These are phyloP conservation scores for Ataeniobius toweri DNA, from an alignment of 2,797 vertebrate genomes.

Conservation along the genomic window DNA sequence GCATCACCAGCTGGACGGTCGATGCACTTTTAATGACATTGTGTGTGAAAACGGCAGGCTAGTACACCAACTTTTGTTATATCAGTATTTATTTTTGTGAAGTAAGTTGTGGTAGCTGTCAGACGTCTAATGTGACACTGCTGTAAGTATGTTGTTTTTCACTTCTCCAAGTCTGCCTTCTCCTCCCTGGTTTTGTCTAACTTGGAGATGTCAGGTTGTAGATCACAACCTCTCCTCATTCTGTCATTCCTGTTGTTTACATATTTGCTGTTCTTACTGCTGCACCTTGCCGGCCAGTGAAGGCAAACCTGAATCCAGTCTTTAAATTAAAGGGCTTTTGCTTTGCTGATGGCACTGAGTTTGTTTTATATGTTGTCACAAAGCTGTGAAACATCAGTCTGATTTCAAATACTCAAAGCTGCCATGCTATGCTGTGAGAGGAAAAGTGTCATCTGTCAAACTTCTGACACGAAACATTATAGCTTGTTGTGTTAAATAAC, in stretches of 20 bases:
- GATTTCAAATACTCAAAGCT: not conserved
- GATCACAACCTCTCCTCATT: not conserved
- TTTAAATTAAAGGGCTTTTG: not conserved
- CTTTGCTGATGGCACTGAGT: not conserved
- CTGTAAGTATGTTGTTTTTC: not conserved
- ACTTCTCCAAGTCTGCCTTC: not conserved
- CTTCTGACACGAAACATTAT: not conserved
- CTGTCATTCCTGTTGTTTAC: not conserved
- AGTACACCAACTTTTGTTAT: not conserved
- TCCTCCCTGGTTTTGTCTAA: not conserved
- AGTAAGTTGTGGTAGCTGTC: not conserved
- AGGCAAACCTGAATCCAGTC: not conserved
- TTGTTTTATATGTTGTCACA: not conserved
- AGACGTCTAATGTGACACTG: not conserved
- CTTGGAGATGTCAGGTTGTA: too few species aligned
- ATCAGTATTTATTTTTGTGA: not conserved
- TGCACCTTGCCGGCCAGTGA: not conserved
- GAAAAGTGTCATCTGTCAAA: not conserved
- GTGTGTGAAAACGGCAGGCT: not conserved
- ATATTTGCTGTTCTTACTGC: not conserved
- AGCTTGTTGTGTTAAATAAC: slow-evolving; percentile 1
- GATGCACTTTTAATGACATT: slow-evolving; percentile 37
- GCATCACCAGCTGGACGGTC: slow-evolving; percentile 16
- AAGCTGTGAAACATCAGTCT: not conserved
- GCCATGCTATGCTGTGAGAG: not conserved